A percentile compares a stretch with the other conserved stretches of the same genome.
Conservation (phyloP, 2,113 vertebrate genomes). For the Sapajus apella region DNA sequence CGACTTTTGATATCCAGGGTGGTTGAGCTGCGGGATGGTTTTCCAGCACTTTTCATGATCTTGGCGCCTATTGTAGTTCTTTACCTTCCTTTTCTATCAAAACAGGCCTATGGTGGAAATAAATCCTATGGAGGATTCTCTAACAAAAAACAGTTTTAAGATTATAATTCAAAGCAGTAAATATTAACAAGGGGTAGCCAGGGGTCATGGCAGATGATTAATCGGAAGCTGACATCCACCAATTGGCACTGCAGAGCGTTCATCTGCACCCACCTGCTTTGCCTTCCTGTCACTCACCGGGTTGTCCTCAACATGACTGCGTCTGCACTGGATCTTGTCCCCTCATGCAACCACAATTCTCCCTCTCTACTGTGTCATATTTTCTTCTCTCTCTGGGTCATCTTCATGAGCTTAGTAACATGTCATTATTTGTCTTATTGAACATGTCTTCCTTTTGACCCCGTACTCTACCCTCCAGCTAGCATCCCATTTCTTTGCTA, state of each 20-base stretch:
- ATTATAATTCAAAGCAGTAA: too few species aligned
- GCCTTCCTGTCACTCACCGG: background rate
- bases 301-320: rapidly evolving
- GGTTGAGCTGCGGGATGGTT: background rate
- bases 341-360: background rate
- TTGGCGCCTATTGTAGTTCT: background rate
- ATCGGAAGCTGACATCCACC: background rate
- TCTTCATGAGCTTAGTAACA: background rate
- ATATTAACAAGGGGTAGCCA: background rate
- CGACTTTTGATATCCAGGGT: background rate
- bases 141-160: background rate
- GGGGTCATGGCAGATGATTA: background rate
- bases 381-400: background rate
- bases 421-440: background rate
- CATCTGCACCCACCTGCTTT: background rate
- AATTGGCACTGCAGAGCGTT: background rate
- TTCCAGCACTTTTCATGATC: background rate
- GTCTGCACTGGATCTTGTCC: background rate
- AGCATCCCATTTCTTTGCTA: background rate
- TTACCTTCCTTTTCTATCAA: background rate
- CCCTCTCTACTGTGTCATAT: background rate
- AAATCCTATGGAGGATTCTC: background rate
- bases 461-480: background rate
- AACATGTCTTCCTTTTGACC: background rate
- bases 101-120: background rate